phyloP scores from a whole-genome alignment of 2,888 invertebrate species.

The Callyntrura sp. region DNA sequence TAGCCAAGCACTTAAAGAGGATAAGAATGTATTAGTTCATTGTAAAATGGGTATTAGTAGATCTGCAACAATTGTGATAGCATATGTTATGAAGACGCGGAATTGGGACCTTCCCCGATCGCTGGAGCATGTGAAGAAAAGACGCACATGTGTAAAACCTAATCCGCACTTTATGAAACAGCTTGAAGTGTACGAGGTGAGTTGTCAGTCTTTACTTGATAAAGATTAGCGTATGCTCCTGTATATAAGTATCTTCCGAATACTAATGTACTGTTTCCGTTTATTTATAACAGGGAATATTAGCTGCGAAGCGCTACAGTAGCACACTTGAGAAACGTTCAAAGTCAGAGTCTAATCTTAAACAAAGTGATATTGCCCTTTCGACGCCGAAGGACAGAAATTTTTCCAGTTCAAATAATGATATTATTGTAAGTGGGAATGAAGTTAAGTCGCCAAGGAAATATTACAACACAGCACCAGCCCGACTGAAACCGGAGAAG shows the following conservation, averaged over 20 bases:
- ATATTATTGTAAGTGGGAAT: constrained; percentile 79
- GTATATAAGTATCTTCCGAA: not conserved
- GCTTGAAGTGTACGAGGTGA: constrained; percentile 93
- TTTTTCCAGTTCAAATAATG: constrained; percentile 82
- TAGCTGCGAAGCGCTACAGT: constrained; percentile 98
- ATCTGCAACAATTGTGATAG: constrained; percentile 99
- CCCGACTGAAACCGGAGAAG: constrained; percentile 83
- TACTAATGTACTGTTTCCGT: constrained; percentile 3
- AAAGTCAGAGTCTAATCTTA: constrained; percentile 96
- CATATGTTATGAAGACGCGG: constrained; percentile 99
- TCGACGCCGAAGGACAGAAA: constrained; percentile 79
- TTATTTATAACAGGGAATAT: constrained; percentile 90
- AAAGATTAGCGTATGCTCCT: not conserved
- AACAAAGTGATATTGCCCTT: constrained; percentile 87
- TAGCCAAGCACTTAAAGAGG: constrained; percentile 93
- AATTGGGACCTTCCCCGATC: constrained; percentile 97
- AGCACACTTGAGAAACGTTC: constrained; percentile 92
- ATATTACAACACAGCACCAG: constrained; percentile 84
- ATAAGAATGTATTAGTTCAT: constrained; percentile 98
- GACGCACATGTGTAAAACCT: constrained; percentile 97
- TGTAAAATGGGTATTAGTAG: constrained; percentile 99
- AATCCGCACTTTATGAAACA: constrained; percentile 98
- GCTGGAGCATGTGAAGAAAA: constrained; percentile 94
- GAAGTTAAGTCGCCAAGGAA: constrained; percentile 82
- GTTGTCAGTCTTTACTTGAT: not conserved